Evolutionary conservation across 37 sponge, comb jelly and placozoan genomes (phyloP).

Genomic region (Ianthella basta): DNA sequence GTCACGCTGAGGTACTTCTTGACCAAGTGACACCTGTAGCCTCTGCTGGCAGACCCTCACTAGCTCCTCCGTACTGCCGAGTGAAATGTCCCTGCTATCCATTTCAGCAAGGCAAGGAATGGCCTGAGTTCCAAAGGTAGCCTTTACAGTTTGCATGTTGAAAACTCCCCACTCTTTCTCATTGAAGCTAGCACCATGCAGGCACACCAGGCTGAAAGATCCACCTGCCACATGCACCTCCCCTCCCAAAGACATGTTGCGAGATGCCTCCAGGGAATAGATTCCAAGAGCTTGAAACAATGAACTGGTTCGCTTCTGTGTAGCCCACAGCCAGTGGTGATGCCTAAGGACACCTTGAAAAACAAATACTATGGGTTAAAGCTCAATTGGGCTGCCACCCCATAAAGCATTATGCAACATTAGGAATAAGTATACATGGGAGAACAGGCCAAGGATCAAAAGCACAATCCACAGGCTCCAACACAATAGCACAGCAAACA

Average conservation of each 20-base stretch:
- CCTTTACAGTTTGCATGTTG: constrained; percentile 46
- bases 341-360: constrained; percentile 21
- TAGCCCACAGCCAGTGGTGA: constrained; percentile 87
- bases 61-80: background rate
- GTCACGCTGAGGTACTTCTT: background rate
- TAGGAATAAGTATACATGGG: too few species aligned
- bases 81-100: background rate
- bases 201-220: constrained; percentile 74
- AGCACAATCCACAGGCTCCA: too few species aligned
- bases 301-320: constrained; percentile 49
- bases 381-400: too few species aligned
- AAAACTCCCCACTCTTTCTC: constrained; percentile 84
- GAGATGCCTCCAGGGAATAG: constrained; percentile 3
- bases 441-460: too few species aligned
- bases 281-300: constrained; percentile 71
- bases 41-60: constrained; percentile 66
- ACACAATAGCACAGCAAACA: too few species aligned
- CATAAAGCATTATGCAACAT: too few species aligned
- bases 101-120: constrained; percentile 62
- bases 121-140: constrained; percentile 77
- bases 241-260: constrained; percentile 68
- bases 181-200: constrained; percentile 73
- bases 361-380: too few species aligned
- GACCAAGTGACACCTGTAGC: constrained; percentile 33
- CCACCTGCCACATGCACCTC: constrained; percentile 60